These are phyloP conservation scores for Cetonia aurata DNA, from an alignment of 2,888 invertebrate genomes.

Conservation along the genomic window DNA sequence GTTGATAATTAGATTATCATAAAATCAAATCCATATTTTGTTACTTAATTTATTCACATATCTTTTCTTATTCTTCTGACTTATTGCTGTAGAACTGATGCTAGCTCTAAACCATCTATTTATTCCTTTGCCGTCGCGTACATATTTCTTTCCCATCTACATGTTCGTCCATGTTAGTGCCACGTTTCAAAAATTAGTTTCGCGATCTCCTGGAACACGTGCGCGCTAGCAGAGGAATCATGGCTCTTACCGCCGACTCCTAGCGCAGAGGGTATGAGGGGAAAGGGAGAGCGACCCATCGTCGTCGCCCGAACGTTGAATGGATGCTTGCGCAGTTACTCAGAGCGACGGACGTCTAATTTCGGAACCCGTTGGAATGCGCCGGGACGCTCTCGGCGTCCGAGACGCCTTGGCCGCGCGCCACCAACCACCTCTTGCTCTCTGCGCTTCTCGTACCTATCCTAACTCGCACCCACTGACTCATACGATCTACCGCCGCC, in stretches of 20 bases:
- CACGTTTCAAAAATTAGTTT: constrained; percentile 42
- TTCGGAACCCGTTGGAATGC: constrained; percentile 62
- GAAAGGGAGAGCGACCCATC: no score
- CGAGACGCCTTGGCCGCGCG: constrained; percentile 60
- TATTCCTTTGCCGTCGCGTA: no score
- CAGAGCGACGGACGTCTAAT: constrained; percentile 59
- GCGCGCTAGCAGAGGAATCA: constrained; percentile 32
- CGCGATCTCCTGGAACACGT: constrained; percentile 22
- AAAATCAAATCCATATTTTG: no score
- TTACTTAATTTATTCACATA: no score
- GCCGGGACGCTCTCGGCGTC: constrained; percentile 64
- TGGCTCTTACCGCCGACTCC: constrained; percentile 8
- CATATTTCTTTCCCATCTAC: not conserved
- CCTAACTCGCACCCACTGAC: constrained; percentile 62
- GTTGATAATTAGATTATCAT: no score
- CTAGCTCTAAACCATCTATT: no score
- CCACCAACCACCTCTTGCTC: constrained; percentile 65
- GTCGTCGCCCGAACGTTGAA: constrained; percentile 48
- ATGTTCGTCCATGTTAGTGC: not conserved
- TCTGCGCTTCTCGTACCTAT: constrained; percentile 57
- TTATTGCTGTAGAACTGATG: no score
- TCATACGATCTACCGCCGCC: constrained; percentile 52
- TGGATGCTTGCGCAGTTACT: constrained; percentile 63
- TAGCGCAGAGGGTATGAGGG: no score
- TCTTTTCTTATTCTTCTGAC: no score